Conservation (phyloP, 2,113 vertebrate species). For the Hippopotamus amphibius region DNA sequence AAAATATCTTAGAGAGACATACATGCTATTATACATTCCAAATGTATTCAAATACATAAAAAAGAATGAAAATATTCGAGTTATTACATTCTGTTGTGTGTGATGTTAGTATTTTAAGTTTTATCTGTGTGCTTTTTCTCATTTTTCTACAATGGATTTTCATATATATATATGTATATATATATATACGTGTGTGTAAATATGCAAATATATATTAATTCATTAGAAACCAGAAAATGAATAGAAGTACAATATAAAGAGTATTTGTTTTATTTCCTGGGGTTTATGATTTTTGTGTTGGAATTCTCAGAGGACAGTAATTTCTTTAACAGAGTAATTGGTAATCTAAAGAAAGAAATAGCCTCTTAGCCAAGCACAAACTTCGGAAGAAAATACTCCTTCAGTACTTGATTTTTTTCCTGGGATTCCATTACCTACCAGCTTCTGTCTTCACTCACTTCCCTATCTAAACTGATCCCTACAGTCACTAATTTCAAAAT, state of each 20-base stretch:
- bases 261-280: neutral
- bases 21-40: neutral
- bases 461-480: neutral
- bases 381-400: neutral
- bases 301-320: neutral
- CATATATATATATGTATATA: neutral
- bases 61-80: neutral
- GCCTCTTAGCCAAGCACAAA: neutral
- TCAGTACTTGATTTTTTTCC: neutral
- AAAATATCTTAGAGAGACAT: neutral
- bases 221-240: neutral
- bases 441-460: neutral
- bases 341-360: neutral
- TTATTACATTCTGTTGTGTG: neutral
- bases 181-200: neutral
- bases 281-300: neutral
- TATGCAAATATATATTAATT: neutral
- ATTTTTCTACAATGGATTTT: conserved; percentile 17
- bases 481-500: neutral
- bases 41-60: neutral
- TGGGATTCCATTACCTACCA: neutral
- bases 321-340: neutral
- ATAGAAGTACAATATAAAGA: neutral
- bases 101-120: neutral
- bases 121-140: neutral